Base-by-base conservation (phyloP, 2,888 invertebrate genomes). In the Cinara cedri region DNA sequence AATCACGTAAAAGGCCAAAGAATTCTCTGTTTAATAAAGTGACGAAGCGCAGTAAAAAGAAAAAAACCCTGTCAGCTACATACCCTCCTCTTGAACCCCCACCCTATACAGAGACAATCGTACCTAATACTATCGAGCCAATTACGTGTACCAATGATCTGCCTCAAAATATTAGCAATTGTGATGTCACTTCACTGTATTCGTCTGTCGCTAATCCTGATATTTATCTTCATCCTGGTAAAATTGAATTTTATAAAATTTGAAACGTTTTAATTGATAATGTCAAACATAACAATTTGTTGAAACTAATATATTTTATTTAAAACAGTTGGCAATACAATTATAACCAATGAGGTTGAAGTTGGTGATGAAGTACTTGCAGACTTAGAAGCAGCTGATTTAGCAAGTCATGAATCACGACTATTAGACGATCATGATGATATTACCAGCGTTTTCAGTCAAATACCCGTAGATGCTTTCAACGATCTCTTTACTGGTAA, bases 401-500 rank as follows among this genome's bases (percentile, higher is more conserved):
- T 91, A 87, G 90, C 90, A 76, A 78, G 68, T 60, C 76, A 78
- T 68, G 76, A 68, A 42, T 88, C 87, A 82, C 89, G 87, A 85
- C 88, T 92, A 68, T 86, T 92, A 82, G 91, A 91, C 84, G 91
- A 91, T 84, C 90, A 90, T 82, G 93, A 93, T 60, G 93, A 93
- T 85, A 90, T 94, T 84, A 92, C 90, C 82, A 93, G 91, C 84
- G 92, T 93, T 82, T 88, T 93, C 81, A 93, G 91, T 86, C 91
- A 91, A 84, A 88, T 93, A 84, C 92, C 92, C 82, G 91, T 92
- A 81, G 93, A 93, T 85, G 93, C 93, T 84, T 93, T 94, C 86
- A 93, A 91, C 85, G 94, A 94, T 85, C 88, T 94, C 75, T 93
- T 93, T 86, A 89, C 91, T 84, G 93, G 91, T 90, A 87, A 87